Base-by-base conservation (phyloP, 2,113 vertebrate genomes). In the Silurus glanis region DNA sequence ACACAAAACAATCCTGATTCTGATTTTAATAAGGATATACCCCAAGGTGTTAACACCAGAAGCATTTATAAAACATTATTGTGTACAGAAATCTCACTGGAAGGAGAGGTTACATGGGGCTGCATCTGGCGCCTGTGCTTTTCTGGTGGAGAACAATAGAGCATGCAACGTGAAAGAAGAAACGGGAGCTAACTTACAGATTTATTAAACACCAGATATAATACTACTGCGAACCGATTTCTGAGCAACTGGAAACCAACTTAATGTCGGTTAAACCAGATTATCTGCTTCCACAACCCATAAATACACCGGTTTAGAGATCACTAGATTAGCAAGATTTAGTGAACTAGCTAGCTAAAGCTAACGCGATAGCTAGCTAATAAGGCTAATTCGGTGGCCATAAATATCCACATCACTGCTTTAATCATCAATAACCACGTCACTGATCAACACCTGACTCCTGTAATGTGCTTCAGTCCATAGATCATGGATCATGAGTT, bases 401-500 rank as follows among this genome's bases (percentile, higher is more conserved):
- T 3, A 12, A 23, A 49, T 0, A n/a, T 0, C 47, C 2, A 23
- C 51, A 7, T 3, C 25, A 16, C 16, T 37, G 16, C 3, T 37
- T 80, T 9, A 19, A 71, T 17, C 25, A 9, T 37, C 14, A 37
- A 28, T 37, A 37, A 80, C 5, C 76, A 6, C 16, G 8, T n/a
- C 2, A 37, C 37, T 37, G 61, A 66, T 55, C 49, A 25, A 12
- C 23, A 37, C 28, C 14, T 23, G 80, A 16, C 0, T 10, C 5
- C n/a, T 10, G 49, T 55, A 19, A 69, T 21, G 16, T 25, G 16
- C n/a, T 55, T 2, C 0, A 21, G 9, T 56, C 4, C 0, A 21
- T 6, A 37, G 1, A 12, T 0, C 1, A n/a, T 12, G 53, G 0
- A 10, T 0, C 6, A 0, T 6, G 19, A 3, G 25, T 72, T 25